phyloP scores from a whole-genome alignment of 2,797 vertebrate genomes.

The Girardinus metallicus region DNA sequence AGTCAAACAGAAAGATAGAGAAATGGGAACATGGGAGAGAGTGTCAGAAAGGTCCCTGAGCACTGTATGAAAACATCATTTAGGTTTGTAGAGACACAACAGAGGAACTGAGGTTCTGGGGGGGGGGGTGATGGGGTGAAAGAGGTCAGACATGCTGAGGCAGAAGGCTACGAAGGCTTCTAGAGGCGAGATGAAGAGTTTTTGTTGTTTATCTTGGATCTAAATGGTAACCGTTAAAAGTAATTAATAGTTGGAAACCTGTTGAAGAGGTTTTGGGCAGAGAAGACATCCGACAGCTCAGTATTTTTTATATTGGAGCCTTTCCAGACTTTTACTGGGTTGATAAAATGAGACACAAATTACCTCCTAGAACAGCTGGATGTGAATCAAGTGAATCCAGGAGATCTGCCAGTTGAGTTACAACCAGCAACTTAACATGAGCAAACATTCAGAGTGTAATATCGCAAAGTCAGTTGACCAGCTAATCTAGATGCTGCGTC shows the following conservation, averaged over 20 bases:
- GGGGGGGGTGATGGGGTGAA: neutral
- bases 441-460: neutral
- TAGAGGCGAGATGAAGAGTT: neutral
- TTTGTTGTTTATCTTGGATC: neutral
- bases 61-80: slow-evolving; percentile 27
- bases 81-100: neutral
- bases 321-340: neutral
- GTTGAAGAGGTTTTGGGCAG: neutral
- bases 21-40: slow-evolving; percentile 15
- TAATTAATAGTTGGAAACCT: neutral
- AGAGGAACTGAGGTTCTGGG: neutral
- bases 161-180: neutral
- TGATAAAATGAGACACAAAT: neutral
- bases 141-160: neutral
- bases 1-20: slow-evolving; percentile 17
- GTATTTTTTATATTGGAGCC: neutral
- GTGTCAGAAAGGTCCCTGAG: slow-evolving; percentile 18
- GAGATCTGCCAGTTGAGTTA: neutral
- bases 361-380: neutral
- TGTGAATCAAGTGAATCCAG: neutral
- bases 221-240: neutral
- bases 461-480: neutral
- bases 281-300: neutral
- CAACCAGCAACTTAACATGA: neutral
- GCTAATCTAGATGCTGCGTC: neutral